Evolutionary conservation across 2,113 vertebrate species (phyloP).

Genomic region (Muntiacus muntjak): DNA sequence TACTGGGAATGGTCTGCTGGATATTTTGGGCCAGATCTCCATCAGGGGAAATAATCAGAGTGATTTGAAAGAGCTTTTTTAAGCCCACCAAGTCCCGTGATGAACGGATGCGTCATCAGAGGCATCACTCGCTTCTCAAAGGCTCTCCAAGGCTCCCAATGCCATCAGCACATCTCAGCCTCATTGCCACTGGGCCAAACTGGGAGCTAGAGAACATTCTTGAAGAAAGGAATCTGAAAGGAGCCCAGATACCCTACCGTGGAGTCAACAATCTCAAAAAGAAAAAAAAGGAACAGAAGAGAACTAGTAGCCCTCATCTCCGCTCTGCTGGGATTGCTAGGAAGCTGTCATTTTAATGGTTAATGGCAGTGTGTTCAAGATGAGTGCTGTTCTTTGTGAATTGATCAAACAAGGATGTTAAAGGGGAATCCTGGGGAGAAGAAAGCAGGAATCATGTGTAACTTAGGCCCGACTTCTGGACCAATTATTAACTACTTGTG

Average conservation of each 20-base stretch:
- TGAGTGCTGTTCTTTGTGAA: neutral
- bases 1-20: slow-evolving; percentile 33
- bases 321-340: neutral
- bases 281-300: neutral
- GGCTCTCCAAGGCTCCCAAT: neutral
- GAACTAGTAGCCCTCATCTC: neutral
- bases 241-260: neutral
- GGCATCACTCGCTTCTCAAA: neutral
- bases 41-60: slow-evolving; percentile 61
- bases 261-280: neutral
- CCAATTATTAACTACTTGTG: neutral
- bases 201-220: neutral
- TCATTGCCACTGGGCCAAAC: neutral
- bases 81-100: neutral
- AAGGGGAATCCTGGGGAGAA: neutral
- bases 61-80: slow-evolving; percentile 45
- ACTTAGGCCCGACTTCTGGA: neutral
- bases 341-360: neutral
- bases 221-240: neutral
- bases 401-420: neutral
- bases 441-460: neutral
- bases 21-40: slow-evolving; percentile 43
- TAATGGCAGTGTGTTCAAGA: neutral
- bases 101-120: neutral
- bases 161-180: neutral